These are phyloP conservation scores for Diabrotica virgifera DNA, from an alignment of 1,140 invertebrate genomes.

Conservation along the genomic window DNA sequence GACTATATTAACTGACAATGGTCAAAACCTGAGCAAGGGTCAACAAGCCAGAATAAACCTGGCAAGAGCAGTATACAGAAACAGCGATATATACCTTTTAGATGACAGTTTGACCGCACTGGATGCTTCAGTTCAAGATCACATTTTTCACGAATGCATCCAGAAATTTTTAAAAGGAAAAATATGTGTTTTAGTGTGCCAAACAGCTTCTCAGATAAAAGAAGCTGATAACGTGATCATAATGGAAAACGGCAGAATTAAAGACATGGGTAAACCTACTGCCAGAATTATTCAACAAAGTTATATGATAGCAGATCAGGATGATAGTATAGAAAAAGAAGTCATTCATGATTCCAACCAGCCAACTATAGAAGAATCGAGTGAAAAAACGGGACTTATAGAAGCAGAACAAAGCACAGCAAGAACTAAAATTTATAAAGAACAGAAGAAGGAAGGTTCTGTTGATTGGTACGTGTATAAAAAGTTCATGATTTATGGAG, in stretches of 20 bases:
- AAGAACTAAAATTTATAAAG: constrained; percentile 25
- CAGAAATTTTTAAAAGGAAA: constrained; percentile 66
- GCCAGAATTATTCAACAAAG: constrained; percentile 35
- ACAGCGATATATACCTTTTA: constrained; percentile 74
- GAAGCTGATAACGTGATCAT: constrained; percentile 30
- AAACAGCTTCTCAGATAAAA: constrained; percentile 53
- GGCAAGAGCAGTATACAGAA: constrained; percentile 77
- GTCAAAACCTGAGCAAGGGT: constrained; percentile 75
- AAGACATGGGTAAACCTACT: constrained; percentile 27
- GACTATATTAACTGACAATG: constrained; percentile 79
- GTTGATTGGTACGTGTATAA: constrained; percentile 25
- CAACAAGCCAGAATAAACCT: constrained; percentile 89
- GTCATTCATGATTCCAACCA: background rate
- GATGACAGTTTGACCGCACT: constrained; percentile 83
- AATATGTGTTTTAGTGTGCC: constrained; percentile 73
- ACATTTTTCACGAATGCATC: constrained; percentile 75
- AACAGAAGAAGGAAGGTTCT: constrained; percentile 27
- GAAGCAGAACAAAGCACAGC: constrained; percentile 24
- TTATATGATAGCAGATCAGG: constrained; percentile 5
- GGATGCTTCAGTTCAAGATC: constrained; percentile 75
- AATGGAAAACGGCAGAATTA: constrained; percentile 25
- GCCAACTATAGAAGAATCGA: background rate
- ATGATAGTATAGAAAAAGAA: constrained; percentile 20
- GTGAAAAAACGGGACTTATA: background rate
- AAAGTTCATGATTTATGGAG: constrained; percentile 27